Percentiles rank a stretch among this genome's conserved stretches.
Conservation (phyloP, 2,113 vertebrate species). For the Phaetusa simplex region DNA sequence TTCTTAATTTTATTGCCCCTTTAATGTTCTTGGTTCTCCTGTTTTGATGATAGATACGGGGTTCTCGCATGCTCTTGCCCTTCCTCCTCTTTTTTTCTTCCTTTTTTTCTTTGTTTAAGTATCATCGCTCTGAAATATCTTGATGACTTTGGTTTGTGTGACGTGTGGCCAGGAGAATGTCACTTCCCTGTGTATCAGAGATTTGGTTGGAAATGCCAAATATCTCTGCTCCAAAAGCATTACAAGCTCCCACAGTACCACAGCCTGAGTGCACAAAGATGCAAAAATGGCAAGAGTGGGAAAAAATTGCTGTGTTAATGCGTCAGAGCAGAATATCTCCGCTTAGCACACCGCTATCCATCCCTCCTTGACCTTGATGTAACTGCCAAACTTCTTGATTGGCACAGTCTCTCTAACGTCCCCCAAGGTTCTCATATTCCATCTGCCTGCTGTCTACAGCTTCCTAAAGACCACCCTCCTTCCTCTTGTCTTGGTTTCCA, state of each 20-base stretch:
- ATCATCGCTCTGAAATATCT: not conserved
- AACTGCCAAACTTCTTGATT: not conserved
- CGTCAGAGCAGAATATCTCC: not conserved
- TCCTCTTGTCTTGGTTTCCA: not conserved
- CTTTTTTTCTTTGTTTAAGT: not conserved
- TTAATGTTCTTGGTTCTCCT: not conserved
- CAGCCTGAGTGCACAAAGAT: not conserved
- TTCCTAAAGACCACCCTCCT: not conserved
- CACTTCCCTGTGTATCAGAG: not conserved
- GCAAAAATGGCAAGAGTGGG: not conserved
- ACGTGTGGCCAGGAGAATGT: not conserved
- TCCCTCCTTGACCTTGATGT: not conserved
- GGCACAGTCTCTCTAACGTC: not conserved
- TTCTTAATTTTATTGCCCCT: not conserved
- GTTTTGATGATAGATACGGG: not conserved
- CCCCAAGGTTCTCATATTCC: not conserved
- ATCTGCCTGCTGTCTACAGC: not conserved
- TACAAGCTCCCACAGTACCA: not conserved
- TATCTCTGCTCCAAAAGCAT: not conserved
- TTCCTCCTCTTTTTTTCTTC: not conserved
- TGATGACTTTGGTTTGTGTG: not conserved
- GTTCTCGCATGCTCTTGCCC: not conserved
- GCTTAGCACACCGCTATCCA: not conserved
- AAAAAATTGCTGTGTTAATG: not conserved
- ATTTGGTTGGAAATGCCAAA: not conserved